Conservation (phyloP, 1,140 invertebrate genomes). For the Araneus ventricosus region DNA sequence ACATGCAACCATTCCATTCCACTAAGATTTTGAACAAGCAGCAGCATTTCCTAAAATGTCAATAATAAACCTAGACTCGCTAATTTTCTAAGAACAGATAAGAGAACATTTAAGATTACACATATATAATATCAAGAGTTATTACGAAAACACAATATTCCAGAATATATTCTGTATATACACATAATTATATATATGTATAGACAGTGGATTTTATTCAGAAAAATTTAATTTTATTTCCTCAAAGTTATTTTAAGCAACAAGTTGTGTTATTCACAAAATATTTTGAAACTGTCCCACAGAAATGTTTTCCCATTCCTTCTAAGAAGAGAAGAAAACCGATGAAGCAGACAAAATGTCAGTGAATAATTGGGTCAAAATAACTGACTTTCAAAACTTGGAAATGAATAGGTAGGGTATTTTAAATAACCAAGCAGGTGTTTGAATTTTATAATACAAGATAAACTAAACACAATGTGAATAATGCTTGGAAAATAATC, state of each 20-base stretch:
- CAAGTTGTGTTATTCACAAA: background rate
- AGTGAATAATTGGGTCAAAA: background rate
- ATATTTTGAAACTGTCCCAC: background rate
- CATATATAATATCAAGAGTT: slow-evolving; percentile 18
- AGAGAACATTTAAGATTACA: background rate
- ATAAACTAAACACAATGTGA: background rate
- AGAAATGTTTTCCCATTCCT: background rate
- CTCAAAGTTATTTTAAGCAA: background rate
- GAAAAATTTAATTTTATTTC: background rate
- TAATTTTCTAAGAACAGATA: slow-evolving; percentile 22
- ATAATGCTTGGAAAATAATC: no score
- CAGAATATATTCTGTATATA: background rate
- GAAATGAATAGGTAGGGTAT: background rate
- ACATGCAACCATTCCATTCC: slow-evolving; percentile 44
- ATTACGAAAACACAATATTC: background rate
- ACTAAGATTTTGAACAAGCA: slow-evolving; percentile 10
- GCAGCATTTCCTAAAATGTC: background rate
- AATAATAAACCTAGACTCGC: slow-evolving; percentile 34
- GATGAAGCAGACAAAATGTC: background rate
- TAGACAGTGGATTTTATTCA: background rate
- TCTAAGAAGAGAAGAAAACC: background rate
- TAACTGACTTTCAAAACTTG: background rate
- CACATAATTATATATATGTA: background rate
- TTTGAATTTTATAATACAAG: background rate
- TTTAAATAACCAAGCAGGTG: background rate